These are phyloP conservation scores for Meghimatium bilineatum DNA, from an alignment of 2,888 invertebrate species.

Conservation along the genomic window DNA sequence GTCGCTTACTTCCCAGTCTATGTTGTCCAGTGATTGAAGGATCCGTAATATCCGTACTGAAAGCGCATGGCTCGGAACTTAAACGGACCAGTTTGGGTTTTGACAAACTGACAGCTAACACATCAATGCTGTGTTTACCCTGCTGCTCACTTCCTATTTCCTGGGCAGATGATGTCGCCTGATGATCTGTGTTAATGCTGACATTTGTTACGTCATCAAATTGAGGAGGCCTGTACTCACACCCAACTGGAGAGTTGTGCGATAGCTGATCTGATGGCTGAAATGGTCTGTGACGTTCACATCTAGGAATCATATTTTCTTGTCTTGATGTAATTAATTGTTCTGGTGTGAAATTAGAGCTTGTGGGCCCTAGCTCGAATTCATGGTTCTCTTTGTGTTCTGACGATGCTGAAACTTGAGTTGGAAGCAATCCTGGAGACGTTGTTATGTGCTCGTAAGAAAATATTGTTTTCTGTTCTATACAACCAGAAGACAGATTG, in stretches of 20 bases:
- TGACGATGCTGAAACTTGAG: neutral
- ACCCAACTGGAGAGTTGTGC: neutral
- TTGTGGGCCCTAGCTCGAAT: constrained; percentile 10
- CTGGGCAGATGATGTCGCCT: neutral
- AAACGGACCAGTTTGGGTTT: constrained; percentile 44
- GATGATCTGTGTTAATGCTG: constrained; percentile 4
- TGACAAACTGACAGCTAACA: constrained; percentile 10
- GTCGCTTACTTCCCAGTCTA: neutral
- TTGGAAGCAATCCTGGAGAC: constrained; percentile 18
- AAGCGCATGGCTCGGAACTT: constrained; percentile 32
- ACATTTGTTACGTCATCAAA: neutral
- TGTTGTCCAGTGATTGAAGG: neutral
- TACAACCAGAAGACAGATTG: neutral
- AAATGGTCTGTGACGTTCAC: neutral
- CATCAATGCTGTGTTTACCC: constrained; percentile 11
- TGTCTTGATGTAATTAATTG: constrained; percentile 11
- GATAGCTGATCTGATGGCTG: neutral
- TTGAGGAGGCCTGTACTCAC: constrained; percentile 13
- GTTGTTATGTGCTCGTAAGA: constrained; percentile 34
- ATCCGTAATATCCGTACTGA: neutral
- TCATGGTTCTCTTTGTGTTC: constrained; percentile 19
- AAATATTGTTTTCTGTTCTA: constrained; percentile 31
- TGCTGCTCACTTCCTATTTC: neutral
- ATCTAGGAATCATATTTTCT: constrained; percentile 18
- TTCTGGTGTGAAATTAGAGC: constrained; percentile 3